Conservation (phyloP, 2,797 vertebrate species). For the Artibeus jamaicensis region DNA sequence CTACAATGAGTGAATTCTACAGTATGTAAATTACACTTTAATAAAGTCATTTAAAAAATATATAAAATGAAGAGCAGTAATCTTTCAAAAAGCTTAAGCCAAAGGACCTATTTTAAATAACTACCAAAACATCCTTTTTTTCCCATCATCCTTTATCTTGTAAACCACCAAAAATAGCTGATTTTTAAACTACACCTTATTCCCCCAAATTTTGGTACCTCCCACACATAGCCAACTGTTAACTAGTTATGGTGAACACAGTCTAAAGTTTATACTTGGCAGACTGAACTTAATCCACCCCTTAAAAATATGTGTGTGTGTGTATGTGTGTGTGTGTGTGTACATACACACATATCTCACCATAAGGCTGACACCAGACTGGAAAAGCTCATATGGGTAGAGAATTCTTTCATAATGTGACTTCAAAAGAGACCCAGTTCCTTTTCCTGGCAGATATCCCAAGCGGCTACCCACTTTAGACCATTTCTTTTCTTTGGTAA, state of each 20-base stretch:
- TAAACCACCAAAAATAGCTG: conserved; percentile 9
- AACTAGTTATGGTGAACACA: neutral
- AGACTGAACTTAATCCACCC: neutral
- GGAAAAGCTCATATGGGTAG: conserved; percentile 98
- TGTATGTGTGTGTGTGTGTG: too few species aligned
- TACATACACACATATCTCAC: conserved; percentile 76
- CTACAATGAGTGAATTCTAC: neutral
- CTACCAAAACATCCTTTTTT: neutral
- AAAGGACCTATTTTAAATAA: conserved; percentile 33
- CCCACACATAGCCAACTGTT: neutral
- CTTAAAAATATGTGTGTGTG: neutral
- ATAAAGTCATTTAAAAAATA: conserved; percentile 19
- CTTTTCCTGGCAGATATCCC: conserved; percentile 95
- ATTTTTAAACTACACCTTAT: conserved; percentile 34
- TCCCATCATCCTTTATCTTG: conserved; percentile 18
- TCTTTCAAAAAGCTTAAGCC: neutral
- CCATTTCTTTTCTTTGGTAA: conserved; percentile 97
- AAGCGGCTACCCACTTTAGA: conserved; percentile 94
- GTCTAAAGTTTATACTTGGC: neutral
- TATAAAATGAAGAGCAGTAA: neutral
- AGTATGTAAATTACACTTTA: neutral
- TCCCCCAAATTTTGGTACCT: conserved; percentile 4
- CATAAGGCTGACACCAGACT: conserved; percentile 94
- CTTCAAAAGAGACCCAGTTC: conserved; percentile 92
- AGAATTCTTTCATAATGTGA: conserved; percentile 96